Conservation (phyloP, 2,113 vertebrate species). For the Notarius quadriscutis region DNA sequence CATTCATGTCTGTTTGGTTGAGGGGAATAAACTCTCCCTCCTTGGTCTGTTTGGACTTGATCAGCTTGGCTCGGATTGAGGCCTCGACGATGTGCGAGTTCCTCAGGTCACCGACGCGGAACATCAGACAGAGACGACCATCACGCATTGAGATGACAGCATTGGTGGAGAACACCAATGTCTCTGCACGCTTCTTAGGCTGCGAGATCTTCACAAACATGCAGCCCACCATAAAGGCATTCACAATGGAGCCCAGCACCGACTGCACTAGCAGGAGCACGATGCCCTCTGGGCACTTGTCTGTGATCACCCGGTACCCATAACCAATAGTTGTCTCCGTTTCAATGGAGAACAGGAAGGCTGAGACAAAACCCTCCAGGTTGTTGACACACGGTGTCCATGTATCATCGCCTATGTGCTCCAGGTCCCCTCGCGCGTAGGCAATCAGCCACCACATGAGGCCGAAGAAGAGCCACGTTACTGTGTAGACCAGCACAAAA, state of each 20-base stretch:
- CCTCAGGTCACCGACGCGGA: constrained; percentile 94
- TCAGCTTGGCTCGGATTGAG: constrained; percentile 95
- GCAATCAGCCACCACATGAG: constrained; percentile 99
- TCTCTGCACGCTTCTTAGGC: constrained; percentile 98
- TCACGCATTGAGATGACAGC: constrained; percentile 97
- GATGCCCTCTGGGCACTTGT: constrained; percentile 97
- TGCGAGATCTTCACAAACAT: constrained; percentile 99
- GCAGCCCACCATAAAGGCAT: constrained; percentile 99
- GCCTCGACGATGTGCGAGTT: constrained; percentile 99
- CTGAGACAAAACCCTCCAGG: constrained; percentile 94
- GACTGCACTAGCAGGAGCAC: constrained; percentile 94
- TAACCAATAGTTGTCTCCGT: constrained; percentile 99
- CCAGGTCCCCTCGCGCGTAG: constrained; percentile 93
- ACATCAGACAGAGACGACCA: constrained; percentile 96
- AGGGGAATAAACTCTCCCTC: constrained; percentile 98
- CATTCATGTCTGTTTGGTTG: constrained; percentile 98
- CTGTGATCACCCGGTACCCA: constrained; percentile 97
- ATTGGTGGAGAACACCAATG: constrained; percentile 94
- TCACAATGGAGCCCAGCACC: constrained; percentile 97
- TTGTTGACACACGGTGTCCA: constrained; percentile 98
- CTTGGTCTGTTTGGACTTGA: constrained; percentile 99
- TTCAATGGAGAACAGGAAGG: constrained; percentile 98
- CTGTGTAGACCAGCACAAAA: constrained; percentile 97
- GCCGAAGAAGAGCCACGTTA: constrained; percentile 97
- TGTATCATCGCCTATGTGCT: constrained; percentile 85